These are phyloP conservation scores for Gallinago media DNA, from an alignment of 2,113 vertebrate species.

Conservation along the genomic window DNA sequence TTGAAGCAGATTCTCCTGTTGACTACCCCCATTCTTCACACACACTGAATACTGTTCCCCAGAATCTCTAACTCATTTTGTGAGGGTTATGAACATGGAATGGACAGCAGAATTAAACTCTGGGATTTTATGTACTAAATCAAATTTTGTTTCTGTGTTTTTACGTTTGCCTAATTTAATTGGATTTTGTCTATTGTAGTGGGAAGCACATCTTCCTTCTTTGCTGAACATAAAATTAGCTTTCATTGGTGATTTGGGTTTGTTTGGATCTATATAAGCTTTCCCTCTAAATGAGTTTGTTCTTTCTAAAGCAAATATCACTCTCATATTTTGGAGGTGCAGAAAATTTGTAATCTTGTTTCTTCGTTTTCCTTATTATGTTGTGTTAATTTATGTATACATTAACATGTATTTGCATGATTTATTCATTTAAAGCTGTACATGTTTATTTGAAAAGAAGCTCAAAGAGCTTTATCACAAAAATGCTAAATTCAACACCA, in stretches of 20 bases:
- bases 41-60: background rate
- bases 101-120: conserved; percentile 38
- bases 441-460: conserved; percentile 73
- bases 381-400: conserved; percentile 79
- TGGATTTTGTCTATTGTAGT: conserved; percentile 62
- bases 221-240: conserved; percentile 71
- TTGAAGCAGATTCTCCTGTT: background rate
- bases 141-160: conserved; percentile 61
- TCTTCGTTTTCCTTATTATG: conserved; percentile 78
- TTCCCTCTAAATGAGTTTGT: conserved; percentile 75
- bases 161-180: conserved; percentile 69
- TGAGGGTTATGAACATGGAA: background rate
- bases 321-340: conserved; percentile 77
- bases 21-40: background rate
- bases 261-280: conserved; percentile 73
- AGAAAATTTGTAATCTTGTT: conserved; percentile 80
- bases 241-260: conserved; percentile 74
- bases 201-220: conserved; percentile 67
- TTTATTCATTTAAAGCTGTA: conserved; percentile 79
- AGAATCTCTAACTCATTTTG: background rate
- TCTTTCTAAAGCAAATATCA: conserved; percentile 78
- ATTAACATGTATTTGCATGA: conserved; percentile 81
- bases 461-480: conserved; percentile 70
- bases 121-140: conserved; percentile 49
- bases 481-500: conserved; percentile 55